Conservation (phyloP, 2,888 invertebrate genomes). For the Nasonia oneida region DNA sequence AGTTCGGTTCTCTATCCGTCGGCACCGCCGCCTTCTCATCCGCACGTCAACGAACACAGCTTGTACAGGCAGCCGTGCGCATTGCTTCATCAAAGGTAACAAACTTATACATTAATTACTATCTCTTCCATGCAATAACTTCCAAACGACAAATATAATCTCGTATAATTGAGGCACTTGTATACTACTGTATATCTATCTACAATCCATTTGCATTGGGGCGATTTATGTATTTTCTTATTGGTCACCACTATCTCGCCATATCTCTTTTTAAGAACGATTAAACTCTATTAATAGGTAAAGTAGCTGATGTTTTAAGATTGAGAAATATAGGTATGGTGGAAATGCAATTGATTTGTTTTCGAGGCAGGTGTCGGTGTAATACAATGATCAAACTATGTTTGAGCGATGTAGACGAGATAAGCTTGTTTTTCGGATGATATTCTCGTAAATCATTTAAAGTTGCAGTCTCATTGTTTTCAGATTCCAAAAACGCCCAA, state of each 20-base stretch:
- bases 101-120: not conserved
- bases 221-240: not conserved
- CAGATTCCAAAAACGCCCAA: not conserved
- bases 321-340: not conserved
- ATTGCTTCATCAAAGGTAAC: constrained; percentile 76
- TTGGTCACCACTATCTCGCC: not conserved
- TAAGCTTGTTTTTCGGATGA: not conserved
- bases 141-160: not conserved
- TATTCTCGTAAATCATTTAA: too few relatives aligned
- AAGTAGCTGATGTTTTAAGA: not conserved
- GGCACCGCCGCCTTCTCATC: constrained; percentile 72
- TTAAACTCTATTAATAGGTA: not conserved
- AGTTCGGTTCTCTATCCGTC: constrained; percentile 77
- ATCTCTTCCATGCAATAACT: not conserved
- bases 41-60: constrained; percentile 75
- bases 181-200: too few relatives aligned
- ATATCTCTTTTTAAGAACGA: too few relatives aligned
- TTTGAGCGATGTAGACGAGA: too few relatives aligned
- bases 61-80: constrained; percentile 77
- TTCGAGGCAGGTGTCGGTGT: not conserved
- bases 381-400: not conserved
- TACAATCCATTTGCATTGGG: too few relatives aligned
- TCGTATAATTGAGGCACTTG: too few relatives aligned
- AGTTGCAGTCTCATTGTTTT: not conserved
- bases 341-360: not conserved